Evolutionary conservation across 1,140 invertebrate species (phyloP).

Genomic region (Cataglyphis hispanica): DNA sequence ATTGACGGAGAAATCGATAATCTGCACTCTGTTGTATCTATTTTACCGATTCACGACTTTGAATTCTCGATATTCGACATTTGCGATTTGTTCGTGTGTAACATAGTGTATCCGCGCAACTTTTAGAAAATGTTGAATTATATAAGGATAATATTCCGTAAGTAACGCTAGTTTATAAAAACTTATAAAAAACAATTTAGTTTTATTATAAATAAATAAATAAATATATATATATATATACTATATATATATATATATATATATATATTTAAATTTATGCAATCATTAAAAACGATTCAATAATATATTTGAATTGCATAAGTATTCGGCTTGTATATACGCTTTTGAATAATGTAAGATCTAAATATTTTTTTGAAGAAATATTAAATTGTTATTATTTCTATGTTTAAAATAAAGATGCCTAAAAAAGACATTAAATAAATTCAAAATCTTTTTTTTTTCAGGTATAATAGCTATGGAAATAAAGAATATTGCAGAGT

Average conservation of each 20-base stretch:
- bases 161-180: constrained; percentile 36
- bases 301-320: neutral
- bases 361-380: neutral
- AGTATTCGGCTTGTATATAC: neutral
- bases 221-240: too few species aligned
- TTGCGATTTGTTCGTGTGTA: neutral
- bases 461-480: constrained; percentile 37
- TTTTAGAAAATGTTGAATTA: constrained; percentile 66
- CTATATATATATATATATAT: too few species aligned
- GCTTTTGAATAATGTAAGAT: neutral
- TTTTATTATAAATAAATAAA: too few species aligned
- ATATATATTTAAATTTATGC: neutral
- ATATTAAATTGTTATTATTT: neutral
- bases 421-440: neutral
- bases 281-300: neutral
- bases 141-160: constrained; percentile 65
- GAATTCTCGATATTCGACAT: neutral
- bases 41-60: neutral
- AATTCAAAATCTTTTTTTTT: neutral
- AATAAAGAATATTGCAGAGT: neutral
- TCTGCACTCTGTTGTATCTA: neutral
- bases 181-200: too few species aligned
- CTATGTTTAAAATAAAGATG: neutral
- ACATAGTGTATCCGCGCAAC: neutral
- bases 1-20: constrained; percentile 50